Base-by-base conservation (phyloP, 1,140 invertebrate genomes). In the Drosophila quadrilineata region DNA sequence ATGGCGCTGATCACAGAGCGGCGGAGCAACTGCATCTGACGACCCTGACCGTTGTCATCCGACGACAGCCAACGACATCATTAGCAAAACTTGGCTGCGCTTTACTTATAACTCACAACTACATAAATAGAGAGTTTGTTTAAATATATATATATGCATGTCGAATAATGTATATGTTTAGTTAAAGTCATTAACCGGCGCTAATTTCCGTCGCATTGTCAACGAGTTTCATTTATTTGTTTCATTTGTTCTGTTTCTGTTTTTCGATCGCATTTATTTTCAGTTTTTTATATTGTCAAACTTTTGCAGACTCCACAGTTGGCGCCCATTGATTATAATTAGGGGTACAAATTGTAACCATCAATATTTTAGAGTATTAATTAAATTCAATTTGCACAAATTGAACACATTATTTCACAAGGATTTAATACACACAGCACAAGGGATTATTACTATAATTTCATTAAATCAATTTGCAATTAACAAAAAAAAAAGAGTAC, bases 1-100 rank as follows among this genome's bases (percentile, higher is more conserved):
- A 67, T 62, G 64, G 6, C 57, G 60, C 53, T 84, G 79, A 85
- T 85, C 71, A 85, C 71, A 85, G 74, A 85, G 79, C 74, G 66
- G 70, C 59, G n/a, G n/a, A 22, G 28, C 22, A 5, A 40, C 22
- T 14, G 58, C 16, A 28, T 33, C 48, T 31, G 24, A 31, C 52
- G 56, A 68, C 79, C 74, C 60, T 77, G 74, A 85, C 77, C 77
- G 45, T 52, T 19, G 49, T n/a, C n/a, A n/a, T n/a, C n/a, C n/a
- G n/a, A n/a, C 48, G 16, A 4, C 16, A 53, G 24, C 26, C 33
- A 41, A 33, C 41, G 43, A 54, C 41, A 65, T 36, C 41, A 70
- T 65, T 59, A 59, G 29, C 57, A 46, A 46, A 52, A 46, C 38
- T 31, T 10, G 2, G 12, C 26, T 9, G 2, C n/a, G 4, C 28